phyloP scores from a whole-genome alignment of 2,113 vertebrate genomes.

The Tilapia sparmanii region DNA sequence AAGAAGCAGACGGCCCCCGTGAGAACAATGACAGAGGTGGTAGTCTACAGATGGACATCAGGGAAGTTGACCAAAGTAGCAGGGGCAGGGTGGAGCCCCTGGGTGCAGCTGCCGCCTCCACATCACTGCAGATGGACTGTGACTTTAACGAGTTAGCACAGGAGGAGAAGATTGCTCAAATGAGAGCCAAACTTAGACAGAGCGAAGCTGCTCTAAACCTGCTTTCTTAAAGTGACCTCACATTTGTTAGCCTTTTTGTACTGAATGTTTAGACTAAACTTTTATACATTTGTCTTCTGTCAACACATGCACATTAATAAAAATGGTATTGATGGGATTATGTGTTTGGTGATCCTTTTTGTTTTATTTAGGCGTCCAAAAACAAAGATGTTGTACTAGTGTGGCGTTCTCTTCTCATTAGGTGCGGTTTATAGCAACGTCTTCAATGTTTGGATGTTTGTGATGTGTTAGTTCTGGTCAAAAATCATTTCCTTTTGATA shows the following conservation, averaged over 20 bases:
- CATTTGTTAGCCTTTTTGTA: neutral
- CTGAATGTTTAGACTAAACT: neutral
- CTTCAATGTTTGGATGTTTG: neutral
- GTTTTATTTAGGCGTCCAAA: neutral
- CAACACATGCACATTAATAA: neutral
- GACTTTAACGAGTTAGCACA: slow-evolving; percentile 13
- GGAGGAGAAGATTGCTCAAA: slow-evolving; percentile 1
- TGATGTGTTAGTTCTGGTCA: neutral
- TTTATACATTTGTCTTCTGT: neutral
- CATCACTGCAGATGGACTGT: neutral
- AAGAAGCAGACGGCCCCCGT: neutral
- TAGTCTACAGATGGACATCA: neutral
- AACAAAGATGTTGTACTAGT: neutral
- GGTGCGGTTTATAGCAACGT: neutral
- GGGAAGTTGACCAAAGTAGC: neutral
- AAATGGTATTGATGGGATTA: neutral
- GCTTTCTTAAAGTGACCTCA: neutral
- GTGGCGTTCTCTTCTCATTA: neutral
- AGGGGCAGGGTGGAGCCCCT: neutral
- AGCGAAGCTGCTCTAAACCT: neutral
- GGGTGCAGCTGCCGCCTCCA: neutral
- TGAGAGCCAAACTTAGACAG: neutral
- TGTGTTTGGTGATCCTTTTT: neutral
- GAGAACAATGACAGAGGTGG: neutral
- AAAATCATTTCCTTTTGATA: neutral